Evolutionary conservation across 1,140 invertebrate species (phyloP).

Genomic region (Meloidogyne exigua): DNA sequence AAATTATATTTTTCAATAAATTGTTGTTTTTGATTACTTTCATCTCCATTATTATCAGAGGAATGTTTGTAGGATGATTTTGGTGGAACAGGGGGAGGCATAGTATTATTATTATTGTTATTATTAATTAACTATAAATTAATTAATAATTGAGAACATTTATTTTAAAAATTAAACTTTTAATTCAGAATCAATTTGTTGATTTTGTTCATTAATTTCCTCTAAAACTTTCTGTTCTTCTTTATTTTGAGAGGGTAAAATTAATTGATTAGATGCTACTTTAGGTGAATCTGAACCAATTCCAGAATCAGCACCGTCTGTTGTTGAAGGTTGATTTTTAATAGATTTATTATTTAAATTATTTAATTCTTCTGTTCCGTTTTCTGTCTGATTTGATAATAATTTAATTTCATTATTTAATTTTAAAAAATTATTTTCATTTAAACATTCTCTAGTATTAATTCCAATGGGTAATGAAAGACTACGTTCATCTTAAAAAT

Average conservation of each 20-base stretch:
- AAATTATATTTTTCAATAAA: neutral
- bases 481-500: constrained; percentile 48
- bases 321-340: constrained; percentile 6
- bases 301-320: constrained; percentile 54
- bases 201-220: neutral
- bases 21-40: neutral
- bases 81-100: constrained; percentile 54
- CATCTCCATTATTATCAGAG: neutral
- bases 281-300: constrained; percentile 54
- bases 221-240: neutral
- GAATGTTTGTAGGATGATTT: constrained; percentile 38
- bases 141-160: no score
- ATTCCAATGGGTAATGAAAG: constrained; percentile 32
- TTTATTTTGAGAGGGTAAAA: neutral
- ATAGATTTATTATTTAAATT: neutral
- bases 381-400: neutral
- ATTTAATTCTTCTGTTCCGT: neutral
- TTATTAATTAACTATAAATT: constrained; percentile 18
- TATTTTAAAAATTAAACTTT: no score
- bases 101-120: no score
- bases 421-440: neutral
- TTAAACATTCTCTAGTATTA: neutral
- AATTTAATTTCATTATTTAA: constrained; percentile 4
- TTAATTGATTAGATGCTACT: constrained; percentile 13
- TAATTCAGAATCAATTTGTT: neutral